Evolutionary conservation across 1,140 invertebrate genomes (phyloP).

Genomic region (Gerris buenoi): DNA sequence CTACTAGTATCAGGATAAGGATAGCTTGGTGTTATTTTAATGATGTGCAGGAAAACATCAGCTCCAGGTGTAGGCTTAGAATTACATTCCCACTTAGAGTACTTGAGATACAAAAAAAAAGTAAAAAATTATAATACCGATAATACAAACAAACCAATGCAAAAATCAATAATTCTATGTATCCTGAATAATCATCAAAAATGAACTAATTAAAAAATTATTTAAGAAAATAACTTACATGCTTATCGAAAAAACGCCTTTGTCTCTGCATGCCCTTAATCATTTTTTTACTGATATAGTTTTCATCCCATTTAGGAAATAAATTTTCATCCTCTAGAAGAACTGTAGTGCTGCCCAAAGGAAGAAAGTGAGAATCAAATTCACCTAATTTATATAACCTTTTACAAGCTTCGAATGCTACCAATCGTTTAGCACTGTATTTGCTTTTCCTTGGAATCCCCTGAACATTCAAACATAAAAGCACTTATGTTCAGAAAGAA

Average conservation of each 20-base stretch:
- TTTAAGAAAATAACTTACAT: constrained; percentile 31
- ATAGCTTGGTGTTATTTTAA: constrained; percentile 9
- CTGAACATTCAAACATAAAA: no score
- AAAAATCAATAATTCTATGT: constrained; percentile 22
- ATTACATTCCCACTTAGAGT: constrained; percentile 6
- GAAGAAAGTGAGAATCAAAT: constrained; percentile 57
- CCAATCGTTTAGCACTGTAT: constrained; percentile 59
- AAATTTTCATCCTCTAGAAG: constrained; percentile 25
- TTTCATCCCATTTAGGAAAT: constrained; percentile 36
- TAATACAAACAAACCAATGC: no score
- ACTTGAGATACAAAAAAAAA: constrained; percentile 5
- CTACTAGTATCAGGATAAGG: constrained; percentile 2
- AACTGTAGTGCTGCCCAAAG: constrained; percentile 33
- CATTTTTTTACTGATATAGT: constrained; percentile 23
- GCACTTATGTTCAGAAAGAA: no score
- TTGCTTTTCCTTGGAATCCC: constrained; percentile 39
- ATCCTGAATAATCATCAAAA: constrained; percentile 26
- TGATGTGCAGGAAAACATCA: constrained; percentile 5
- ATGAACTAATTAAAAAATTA: constrained; percentile 31
- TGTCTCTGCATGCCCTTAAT: constrained; percentile 47
- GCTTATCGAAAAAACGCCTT: constrained; percentile 54
- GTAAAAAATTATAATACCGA: no score
- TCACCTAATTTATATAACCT: constrained; percentile 55
- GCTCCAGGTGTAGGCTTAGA: neutral
- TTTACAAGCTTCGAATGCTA: constrained; percentile 59